Percentiles rank a stretch among this genome's conserved stretches.
phyloP scores from a whole-genome alignment of 2,113 vertebrate species.

The Melanotaenia duboulayi region DNA sequence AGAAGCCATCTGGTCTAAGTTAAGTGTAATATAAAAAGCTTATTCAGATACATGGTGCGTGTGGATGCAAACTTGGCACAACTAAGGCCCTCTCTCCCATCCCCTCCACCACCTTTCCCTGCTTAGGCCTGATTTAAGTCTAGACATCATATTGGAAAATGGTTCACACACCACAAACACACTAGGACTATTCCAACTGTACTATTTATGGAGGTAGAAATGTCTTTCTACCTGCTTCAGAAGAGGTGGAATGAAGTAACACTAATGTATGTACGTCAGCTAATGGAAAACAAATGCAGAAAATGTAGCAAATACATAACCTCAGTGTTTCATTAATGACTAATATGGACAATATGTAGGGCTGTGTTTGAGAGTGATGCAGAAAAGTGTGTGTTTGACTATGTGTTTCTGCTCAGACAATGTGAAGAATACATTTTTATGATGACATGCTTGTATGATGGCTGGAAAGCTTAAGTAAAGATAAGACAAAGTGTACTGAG shows the following conservation, averaged over 20 bases:
- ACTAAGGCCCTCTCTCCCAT: slow-evolving; percentile 53
- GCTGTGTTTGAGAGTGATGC: slow-evolving; percentile 51
- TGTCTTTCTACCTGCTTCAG: slow-evolving; percentile 71
- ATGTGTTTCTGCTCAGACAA: background rate
- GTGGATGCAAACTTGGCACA: slow-evolving; percentile 85
- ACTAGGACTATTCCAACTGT: slow-evolving; percentile 70
- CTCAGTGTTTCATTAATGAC: slow-evolving; percentile 81
- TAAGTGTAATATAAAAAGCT: slow-evolving; percentile 88
- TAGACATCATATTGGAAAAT: slow-evolving; percentile 88
- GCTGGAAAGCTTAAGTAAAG: slow-evolving; percentile 17
- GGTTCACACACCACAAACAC: slow-evolving; percentile 79
- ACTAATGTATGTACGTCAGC: slow-evolving; percentile 64
- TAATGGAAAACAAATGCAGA: slow-evolving; percentile 81
- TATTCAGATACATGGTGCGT: slow-evolving; percentile 84
- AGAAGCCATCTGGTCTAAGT: slow-evolving; percentile 87
- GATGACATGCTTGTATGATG: slow-evolving; percentile 16
- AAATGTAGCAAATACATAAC: slow-evolving; percentile 66
- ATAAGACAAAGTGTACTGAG: slow-evolving; percentile 15
- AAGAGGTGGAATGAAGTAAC: slow-evolving; percentile 51
- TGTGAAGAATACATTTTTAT: slow-evolving; percentile 6
- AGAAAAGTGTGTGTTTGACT: slow-evolving; percentile 1
- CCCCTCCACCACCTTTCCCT: slow-evolving; percentile 56
- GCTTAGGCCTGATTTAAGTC: slow-evolving; percentile 85
- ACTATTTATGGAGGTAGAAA: slow-evolving; percentile 70
- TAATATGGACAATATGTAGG: slow-evolving; percentile 80